These are phyloP conservation scores for Pristionchus pacificus DNA, from an alignment of 1,140 invertebrate species.

Conservation along the genomic window DNA sequence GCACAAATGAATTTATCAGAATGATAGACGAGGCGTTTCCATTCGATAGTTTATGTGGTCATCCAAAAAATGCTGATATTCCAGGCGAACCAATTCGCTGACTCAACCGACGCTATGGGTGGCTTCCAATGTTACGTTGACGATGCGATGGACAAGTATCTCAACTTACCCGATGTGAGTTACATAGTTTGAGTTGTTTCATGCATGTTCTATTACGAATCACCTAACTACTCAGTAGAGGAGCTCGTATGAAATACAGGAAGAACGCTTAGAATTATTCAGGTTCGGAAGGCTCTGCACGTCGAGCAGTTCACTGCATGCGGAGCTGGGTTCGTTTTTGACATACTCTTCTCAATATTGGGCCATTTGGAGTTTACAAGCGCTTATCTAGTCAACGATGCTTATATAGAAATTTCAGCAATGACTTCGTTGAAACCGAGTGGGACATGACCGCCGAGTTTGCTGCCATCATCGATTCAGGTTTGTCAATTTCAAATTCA, in stretches of 20 bases:
- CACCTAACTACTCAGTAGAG: not conserved
- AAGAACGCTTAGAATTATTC: too few relatives aligned
- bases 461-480: constrained; percentile 28
- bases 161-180: constrained; percentile 25
- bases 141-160: constrained; percentile 19
- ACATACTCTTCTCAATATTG: too few relatives aligned
- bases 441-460: constrained; percentile 39
- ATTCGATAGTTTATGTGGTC: not conserved
- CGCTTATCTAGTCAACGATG: too few relatives aligned
- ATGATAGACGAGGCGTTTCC: too few relatives aligned
- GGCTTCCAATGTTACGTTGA: constrained; percentile 35
- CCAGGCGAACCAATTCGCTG: constrained; percentile 52
- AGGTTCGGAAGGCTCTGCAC: not conserved
- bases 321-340: constrained; percentile 9
- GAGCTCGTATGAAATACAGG: too few relatives aligned
- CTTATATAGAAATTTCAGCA: constrained; percentile 4
- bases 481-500: not conserved
- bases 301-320: not conserved
- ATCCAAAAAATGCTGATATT: too few relatives aligned
- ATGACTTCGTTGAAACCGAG: constrained; percentile 23
- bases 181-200: too few relatives aligned
- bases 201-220: not conserved
- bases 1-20: not conserved
- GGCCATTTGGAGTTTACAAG: not conserved
- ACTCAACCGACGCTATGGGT: constrained; percentile 32